Conservation (phyloP, 2,797 vertebrate genomes). For the Alosa sapidissima region DNA sequence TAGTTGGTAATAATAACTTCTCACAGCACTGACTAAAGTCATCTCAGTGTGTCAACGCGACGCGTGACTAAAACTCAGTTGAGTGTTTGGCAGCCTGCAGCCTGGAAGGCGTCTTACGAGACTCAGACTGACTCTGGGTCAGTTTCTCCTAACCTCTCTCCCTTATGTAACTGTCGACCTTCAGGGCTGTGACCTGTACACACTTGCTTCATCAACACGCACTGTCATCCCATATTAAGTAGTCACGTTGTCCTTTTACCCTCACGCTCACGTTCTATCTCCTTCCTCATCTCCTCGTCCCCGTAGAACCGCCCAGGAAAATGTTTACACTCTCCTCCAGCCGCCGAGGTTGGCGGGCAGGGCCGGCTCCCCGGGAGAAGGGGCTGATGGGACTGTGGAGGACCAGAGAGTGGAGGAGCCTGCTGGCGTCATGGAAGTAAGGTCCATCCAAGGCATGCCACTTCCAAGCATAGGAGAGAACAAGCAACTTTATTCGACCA, state of each 20-base stretch:
- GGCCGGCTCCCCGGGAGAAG: conserved; percentile 69
- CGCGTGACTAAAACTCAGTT: neutral
- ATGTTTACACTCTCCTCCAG: conserved; percentile 71
- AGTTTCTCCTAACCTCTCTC: neutral
- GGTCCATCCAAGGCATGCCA: conserved; percentile 59
- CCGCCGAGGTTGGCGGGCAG: conserved; percentile 64
- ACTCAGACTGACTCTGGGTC: neutral
- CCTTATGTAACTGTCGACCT: neutral
- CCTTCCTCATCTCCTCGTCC: neutral
- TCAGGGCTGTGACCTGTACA: neutral
- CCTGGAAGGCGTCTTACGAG: neutral
- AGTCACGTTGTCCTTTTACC: neutral
- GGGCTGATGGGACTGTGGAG: conserved; percentile 58
- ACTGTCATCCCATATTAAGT: neutral
- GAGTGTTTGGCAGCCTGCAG: neutral
- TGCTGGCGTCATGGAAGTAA: conserved; percentile 56
- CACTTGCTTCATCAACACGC: neutral
- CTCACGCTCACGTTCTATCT: neutral
- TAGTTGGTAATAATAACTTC: conserved; percentile 1
- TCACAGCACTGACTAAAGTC: neutral
- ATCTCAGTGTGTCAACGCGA: neutral
- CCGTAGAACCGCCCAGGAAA: conserved; percentile 70
- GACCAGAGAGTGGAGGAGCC: conserved; percentile 59
- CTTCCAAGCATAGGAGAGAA: conserved; percentile 55
- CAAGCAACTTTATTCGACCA: conserved; percentile 65